phyloP scores from a whole-genome alignment of 2,797 vertebrate genomes.

The Decapterus maruadsi region DNA sequence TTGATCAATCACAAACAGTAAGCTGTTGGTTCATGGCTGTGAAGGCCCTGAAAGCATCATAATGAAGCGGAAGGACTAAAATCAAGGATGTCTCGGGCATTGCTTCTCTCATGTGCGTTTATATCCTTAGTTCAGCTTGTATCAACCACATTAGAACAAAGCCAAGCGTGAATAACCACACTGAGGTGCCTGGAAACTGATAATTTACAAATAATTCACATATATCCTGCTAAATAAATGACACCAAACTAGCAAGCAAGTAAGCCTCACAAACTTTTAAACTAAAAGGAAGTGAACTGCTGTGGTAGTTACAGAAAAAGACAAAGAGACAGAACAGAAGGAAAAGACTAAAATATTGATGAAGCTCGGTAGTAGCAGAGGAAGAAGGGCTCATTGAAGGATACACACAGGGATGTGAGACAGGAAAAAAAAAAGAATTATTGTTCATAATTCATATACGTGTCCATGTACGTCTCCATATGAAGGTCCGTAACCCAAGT shows the following conservation, averaged over 20 bases:
- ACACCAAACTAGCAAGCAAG: neutral
- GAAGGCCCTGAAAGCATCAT: neutral
- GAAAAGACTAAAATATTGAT: conserved; percentile 14
- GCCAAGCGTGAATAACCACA: neutral
- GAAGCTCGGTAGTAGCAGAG: conserved; percentile 9
- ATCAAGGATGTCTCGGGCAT: conserved; percentile 12
- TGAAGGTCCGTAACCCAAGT: conserved; percentile 52
- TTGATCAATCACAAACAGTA: conserved; percentile 15
- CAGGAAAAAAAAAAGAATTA: neutral
- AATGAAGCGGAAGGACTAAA: conserved; percentile 16
- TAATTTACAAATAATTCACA: neutral
- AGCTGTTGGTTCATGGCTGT: neutral
- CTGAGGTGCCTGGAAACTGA: neutral
- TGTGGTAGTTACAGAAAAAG: neutral
- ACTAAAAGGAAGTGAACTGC: neutral
- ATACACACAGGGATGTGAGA: conserved; percentile 26
- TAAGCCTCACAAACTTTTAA: neutral
- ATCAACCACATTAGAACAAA: neutral
- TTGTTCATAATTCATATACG: conserved; percentile 5
- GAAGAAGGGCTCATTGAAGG: conserved; percentile 35
- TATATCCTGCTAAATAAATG: neutral
- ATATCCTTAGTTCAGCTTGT: conserved; percentile 1
- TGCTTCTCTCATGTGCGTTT: conserved; percentile 1
- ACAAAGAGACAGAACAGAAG: neutral
- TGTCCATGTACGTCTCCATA: conserved; percentile 30